Evolutionary conservation across 1,140 invertebrate genomes (phyloP), one percentile per base, ranked within the genome.

Genomic region (Mizuhopecten yessoensis): DNA sequence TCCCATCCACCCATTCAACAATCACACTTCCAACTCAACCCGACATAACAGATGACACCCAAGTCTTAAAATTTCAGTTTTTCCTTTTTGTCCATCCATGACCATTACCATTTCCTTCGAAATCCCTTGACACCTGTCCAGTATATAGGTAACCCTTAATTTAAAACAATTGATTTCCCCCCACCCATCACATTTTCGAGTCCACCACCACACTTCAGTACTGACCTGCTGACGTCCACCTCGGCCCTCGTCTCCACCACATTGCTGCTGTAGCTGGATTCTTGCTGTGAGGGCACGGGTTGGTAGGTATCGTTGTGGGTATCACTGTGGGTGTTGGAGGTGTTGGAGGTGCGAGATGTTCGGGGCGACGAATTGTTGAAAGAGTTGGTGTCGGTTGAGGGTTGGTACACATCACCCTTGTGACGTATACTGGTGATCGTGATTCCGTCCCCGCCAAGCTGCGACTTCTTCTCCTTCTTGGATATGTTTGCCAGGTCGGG

Each of bases 361-460:
- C 94, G 17, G 88, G 91, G 34, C 90, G 89, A 89, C 91, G 93
- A 87, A 42, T 34, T 87, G 39, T 86, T 57, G 39, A 86, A 33
- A 33, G 42, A 13, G 75, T 87, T 87, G 29, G 86, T 23, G 23
- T 89, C 33, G 33, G 34, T 33, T 7, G 89, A 17, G 10, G 88
- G 1, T 23, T 91, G 91, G 13, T 86, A 90, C 97, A 98, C 98
- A 95, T 99, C 99, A 91, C 98, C 98, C 95, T 99, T 98, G 96
- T 99, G 99, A 97, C 99, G 99, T 97, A 99, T 99, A 87, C 94
- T 94, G 57, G 96, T 96, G 94, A 99, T 98, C 90, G 98, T 99
- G 97, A 99, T 99, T 92, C 98, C 98, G 93, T 98, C 98, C 92
- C 98, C 98, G 75, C 93, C 92, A 93, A 98, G 97, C 34, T 93